Base-by-base conservation (phyloP, 53 echinoderm and acorn worm genomes). In the Holothuria scabra region DNA sequence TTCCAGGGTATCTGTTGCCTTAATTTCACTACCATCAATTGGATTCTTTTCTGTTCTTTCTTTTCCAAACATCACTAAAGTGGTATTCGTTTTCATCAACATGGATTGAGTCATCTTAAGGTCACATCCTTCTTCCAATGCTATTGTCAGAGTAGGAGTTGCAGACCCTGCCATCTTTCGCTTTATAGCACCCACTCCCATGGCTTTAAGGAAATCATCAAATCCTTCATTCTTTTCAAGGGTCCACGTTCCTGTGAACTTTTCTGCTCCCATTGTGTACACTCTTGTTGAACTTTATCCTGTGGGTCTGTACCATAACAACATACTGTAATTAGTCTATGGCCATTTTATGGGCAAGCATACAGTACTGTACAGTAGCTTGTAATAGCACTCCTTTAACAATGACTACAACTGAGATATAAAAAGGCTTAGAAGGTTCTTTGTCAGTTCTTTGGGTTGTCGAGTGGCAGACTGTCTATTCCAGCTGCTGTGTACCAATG, bases 221-320 rank as follows among this genome's bases (percentile, higher is more conserved):
- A 85, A 34, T 35, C 86, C 86, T 70, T 91, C 91, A 56, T 23
- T 63, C 37, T 46, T 71, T 24, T 62, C 89, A 38, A 48, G 85
- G 23, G 34, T 85, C 91, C 91, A 91, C 6, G 56, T 75, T 28
- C 91, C 91, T 21, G 46, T 87, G 76, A 88, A 89, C 28, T 81
- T 65, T 68, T 86, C 55, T 30, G 83, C 30, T 31, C 55, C 55
- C 52, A 52, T 52, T 52, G 52, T 52, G 52, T 16, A 16, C 3
- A 52, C 52, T 52, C 16, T 18, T 16, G 52, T 16, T 52, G 52
- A 52, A 52, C 18, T 18, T 1, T 52, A 16, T 16, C 52, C 52
- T 52, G 52, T 52, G 52, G 52, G 52, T 52, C 52, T 52, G 52
- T 18, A 52, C 3, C 16, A 52, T 52, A 52, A 52, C 18, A 18